Percentiles rank a stretch among this genome's conserved stretches.
Evolutionary conservation across 1,140 invertebrate genomes (phyloP).

Genomic region (Platorchestia sp.): DNA sequence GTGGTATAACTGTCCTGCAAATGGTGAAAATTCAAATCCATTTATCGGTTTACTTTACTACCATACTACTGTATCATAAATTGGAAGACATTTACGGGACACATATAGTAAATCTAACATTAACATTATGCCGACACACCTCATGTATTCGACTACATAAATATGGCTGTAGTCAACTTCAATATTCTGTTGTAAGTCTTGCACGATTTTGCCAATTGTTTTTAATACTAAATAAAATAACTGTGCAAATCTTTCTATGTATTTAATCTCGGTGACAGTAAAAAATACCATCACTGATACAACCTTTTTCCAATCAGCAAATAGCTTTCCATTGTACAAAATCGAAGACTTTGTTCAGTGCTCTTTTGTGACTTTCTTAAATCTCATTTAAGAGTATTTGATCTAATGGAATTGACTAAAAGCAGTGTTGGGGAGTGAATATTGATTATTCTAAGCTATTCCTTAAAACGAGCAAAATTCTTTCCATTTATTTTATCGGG

Average conservation of each 20-base stretch:
- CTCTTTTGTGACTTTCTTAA: background rate
- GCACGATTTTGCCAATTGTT: background rate
- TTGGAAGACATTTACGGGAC: constrained; percentile 24
- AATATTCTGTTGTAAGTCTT: background rate
- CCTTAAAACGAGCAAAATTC: background rate
- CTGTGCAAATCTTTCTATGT: background rate
- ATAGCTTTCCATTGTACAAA: background rate
- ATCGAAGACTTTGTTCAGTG: background rate
- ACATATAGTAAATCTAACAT: background rate
- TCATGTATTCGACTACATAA: background rate
- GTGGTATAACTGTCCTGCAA: background rate
- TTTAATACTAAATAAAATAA: background rate
- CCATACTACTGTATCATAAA: background rate
- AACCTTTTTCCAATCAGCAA: background rate
- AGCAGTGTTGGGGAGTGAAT: background rate
- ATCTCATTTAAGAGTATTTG: background rate
- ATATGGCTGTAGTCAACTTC: background rate
- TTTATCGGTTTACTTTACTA: background rate
- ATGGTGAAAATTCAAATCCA: background rate
- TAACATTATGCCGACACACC: background rate
- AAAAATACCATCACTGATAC: background rate
- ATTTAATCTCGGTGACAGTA: background rate
- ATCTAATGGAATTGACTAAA: background rate
- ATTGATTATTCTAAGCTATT: constrained; percentile 1
- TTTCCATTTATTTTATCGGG: background rate